These are phyloP conservation scores for Ramphastos sulfuratus DNA, from an alignment of 2,113 vertebrate genomes.

Conservation along the genomic window DNA sequence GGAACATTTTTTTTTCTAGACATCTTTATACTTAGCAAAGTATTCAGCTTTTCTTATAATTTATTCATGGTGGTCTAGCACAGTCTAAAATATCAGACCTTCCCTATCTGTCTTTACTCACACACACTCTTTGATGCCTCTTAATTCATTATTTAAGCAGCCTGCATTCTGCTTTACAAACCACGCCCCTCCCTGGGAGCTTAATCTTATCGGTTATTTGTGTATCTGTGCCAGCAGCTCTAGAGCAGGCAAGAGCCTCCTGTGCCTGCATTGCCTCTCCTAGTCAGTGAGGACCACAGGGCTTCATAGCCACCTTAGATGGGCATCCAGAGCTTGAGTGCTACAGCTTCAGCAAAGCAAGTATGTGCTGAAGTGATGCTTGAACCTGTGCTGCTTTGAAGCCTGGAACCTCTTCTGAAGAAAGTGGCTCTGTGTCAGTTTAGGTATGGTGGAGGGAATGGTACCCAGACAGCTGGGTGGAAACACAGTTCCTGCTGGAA, in stretches of 20 bases:
- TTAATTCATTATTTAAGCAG: conserved; percentile 65
- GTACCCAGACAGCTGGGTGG: fast-evolving
- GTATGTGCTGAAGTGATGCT: not conserved
- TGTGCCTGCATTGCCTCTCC: not conserved
- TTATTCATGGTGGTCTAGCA: conserved; percentile 60
- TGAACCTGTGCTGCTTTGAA: fast-evolving
- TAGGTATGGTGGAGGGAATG: fast-evolving
- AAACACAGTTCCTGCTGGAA: not conserved
- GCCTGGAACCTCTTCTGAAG: not conserved
- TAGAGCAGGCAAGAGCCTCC: not conserved
- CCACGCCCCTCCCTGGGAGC: not conserved
- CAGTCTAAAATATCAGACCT: conserved; percentile 62
- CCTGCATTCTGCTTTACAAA: not conserved
- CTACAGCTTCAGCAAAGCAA: not conserved
- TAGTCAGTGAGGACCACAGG: not conserved
- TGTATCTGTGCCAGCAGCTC: not conserved
- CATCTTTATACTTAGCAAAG: not conserved
- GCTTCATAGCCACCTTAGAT: fast-evolving
- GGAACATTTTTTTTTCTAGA: not conserved
- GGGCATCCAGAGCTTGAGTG: not conserved
- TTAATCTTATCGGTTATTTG: not conserved
- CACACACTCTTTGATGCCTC: conserved; percentile 25
- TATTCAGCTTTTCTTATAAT: conserved; percentile 47
- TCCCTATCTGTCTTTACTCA: conserved; percentile 24
- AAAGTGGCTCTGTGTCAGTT: not conserved